Evolutionary conservation across 2,113 vertebrate species (phyloP).

Genomic region (Semnornis frantzii): DNA sequence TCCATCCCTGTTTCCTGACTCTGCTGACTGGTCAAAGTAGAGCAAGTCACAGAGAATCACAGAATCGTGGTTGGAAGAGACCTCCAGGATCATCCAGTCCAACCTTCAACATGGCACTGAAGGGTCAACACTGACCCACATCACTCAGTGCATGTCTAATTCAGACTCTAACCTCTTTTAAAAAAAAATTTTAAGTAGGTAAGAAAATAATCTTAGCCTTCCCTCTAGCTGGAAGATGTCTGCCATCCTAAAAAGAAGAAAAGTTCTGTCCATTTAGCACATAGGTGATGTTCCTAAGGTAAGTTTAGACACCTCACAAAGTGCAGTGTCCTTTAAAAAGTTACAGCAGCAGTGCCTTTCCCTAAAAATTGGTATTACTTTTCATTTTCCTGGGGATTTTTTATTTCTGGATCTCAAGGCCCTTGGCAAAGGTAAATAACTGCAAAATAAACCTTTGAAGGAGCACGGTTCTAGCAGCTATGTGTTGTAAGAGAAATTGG

Average conservation of each 20-base stretch:
- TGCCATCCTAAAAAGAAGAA: too few species aligned
- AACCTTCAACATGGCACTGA: too few species aligned
- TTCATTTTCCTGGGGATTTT: not conserved
- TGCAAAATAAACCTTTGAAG: slow-evolving; percentile 32
- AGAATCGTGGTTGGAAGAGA: too few species aligned
- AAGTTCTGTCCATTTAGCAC: not conserved
- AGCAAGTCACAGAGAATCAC: not conserved
- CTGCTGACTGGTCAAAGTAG: not conserved
- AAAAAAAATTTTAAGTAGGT: not conserved
- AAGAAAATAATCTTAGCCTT: not conserved
- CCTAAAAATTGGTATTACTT: not conserved
- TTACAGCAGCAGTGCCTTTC: not conserved
- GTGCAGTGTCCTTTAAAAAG: not conserved
- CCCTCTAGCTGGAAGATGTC: too few species aligned
- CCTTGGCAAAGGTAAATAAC: slow-evolving; percentile 24
- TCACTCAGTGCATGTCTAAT: not conserved
- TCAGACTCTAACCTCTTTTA: not conserved
- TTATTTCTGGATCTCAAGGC: not conserved
- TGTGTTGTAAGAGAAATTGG: not conserved
- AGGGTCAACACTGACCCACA: too few species aligned
- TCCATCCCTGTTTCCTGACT: not conserved
- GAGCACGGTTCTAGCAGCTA: not conserved
- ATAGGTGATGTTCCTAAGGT: not conserved
- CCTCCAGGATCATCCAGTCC: too few species aligned
- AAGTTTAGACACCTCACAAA: not conserved